Percentiles rank a stretch among this genome's conserved stretches.
Conservation (phyloP, 2,113 vertebrate species). For the Vidua chalybeata region DNA sequence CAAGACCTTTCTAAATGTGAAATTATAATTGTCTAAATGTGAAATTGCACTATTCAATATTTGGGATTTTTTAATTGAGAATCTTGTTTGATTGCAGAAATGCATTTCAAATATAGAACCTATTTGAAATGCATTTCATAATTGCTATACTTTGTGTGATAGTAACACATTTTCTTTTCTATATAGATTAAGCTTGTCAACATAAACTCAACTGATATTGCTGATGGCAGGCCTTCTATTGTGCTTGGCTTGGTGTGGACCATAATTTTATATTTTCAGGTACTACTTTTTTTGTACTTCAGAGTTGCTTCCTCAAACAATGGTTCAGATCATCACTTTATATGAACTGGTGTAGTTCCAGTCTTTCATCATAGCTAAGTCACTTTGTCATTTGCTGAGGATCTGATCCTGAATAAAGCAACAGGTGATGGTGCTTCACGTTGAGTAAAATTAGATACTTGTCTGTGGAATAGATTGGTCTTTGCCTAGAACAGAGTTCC, state of each 20-base stretch:
- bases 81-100: neutral
- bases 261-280: conserved; percentile 98
- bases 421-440: neutral
- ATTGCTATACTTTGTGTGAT: neutral
- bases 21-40: neutral
- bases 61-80: neutral
- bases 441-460: neutral
- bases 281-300: conserved; percentile 34
- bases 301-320: neutral
- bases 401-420: neutral
- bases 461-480: neutral
- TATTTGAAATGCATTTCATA: neutral
- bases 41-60: neutral
- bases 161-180: conserved; percentile 28
- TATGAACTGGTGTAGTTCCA: neutral
- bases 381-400: neutral
- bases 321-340: neutral
- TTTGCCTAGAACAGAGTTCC: neutral
- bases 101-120: neutral
- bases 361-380: neutral
- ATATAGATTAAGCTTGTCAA: conserved; percentile 96
- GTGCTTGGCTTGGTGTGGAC: conserved; percentile 96
- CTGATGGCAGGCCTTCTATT: conserved; percentile 93
- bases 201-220: conserved; percentile 97
- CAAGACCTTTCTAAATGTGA: neutral